Evolutionary conservation across 2,888 invertebrate species (phyloP).

Genomic region (Nemotelus pantherinus): DNA sequence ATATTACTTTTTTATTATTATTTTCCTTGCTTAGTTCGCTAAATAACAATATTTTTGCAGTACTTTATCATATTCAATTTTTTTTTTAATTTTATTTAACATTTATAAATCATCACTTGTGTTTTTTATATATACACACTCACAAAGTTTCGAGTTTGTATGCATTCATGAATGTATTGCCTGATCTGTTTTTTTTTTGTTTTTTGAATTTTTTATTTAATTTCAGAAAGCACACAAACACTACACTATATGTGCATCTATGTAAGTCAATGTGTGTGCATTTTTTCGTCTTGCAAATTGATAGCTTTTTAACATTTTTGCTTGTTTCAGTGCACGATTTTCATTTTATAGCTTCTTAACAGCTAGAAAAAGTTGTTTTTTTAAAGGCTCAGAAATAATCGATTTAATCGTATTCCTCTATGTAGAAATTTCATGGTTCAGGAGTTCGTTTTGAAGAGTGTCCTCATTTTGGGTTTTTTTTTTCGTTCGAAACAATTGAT

Average conservation of each 20-base stretch:
- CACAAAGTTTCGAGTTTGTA: conserved; percentile 30
- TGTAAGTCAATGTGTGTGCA: conserved; percentile 18
- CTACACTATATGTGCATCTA: conserved; percentile 34
- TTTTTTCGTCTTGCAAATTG: conserved; percentile 5
- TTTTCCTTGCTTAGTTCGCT: conserved; percentile 16
- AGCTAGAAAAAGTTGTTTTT: too few relatives aligned
- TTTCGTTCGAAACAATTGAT: too few relatives aligned
- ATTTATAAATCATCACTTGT: conserved; percentile 32
- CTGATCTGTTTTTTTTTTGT: conserved; percentile 30
- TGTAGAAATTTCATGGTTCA: too few relatives aligned
- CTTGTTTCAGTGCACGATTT: conserved; percentile 21
- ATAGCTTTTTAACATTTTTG: conserved; percentile 28
- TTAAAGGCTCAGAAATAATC: too few relatives aligned
- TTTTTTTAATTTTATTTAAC: conserved; percentile 14
- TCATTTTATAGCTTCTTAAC: too few relatives aligned
- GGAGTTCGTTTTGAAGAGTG: too few relatives aligned
- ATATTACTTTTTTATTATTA: conserved; percentile 17
- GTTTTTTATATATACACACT: conserved; percentile 35
- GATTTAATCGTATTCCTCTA: too few relatives aligned
- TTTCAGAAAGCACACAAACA: conserved; percentile 31
- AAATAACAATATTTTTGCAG: conserved; percentile 35
- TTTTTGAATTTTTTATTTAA: neutral
- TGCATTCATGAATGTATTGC: conserved; percentile 33
- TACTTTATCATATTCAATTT: too few relatives aligned
- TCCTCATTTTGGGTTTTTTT: too few relatives aligned